These are phyloP conservation scores for Noctua janthe DNA, from an alignment of 2,888 invertebrate species.

Conservation along the genomic window DNA sequence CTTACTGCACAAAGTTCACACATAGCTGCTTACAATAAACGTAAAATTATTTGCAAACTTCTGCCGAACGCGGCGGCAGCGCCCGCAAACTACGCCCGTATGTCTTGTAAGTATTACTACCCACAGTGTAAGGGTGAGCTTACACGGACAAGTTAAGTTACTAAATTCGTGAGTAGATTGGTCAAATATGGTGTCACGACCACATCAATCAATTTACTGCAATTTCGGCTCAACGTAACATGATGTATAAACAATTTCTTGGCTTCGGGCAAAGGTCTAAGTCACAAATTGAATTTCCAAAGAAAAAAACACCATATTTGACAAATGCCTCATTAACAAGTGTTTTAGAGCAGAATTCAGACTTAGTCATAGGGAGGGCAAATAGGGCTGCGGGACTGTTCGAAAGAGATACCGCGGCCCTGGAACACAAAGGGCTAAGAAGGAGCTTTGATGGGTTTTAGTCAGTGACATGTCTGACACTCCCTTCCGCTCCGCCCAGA, in stretches of 20 bases:
- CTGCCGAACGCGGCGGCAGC: slow-evolving; percentile 27
- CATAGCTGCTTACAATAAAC: slow-evolving; percentile 47
- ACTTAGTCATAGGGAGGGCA: not conserved
- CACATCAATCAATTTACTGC: not conserved
- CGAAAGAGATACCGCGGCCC: no score
- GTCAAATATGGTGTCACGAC: not conserved
- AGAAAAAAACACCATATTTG: not conserved
- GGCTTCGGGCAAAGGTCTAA: not conserved
- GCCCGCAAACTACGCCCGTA: slow-evolving; percentile 56
- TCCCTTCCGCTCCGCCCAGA: no score
- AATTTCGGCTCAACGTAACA: not conserved
- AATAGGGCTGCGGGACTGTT: not conserved
- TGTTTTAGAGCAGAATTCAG: not conserved
- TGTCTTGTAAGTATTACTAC: slow-evolving; percentile 58
- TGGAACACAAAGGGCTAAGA: no score
- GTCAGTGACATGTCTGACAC: no score
- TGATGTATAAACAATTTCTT: not conserved
- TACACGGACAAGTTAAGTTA: slow-evolving; percentile 9
- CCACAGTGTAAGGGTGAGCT: not conserved
- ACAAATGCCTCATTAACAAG: not conserved
- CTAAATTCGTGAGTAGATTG: not conserved
- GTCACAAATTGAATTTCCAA: not conserved
- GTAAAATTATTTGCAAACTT: slow-evolving; percentile 65
- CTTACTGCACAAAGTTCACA: slow-evolving; percentile 28
- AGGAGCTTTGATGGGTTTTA: no score